Evolutionary conservation across 1,140 invertebrate species (phyloP), one percentile per base, ranked within the genome.

Genomic region (Trichonephila inaurata): DNA sequence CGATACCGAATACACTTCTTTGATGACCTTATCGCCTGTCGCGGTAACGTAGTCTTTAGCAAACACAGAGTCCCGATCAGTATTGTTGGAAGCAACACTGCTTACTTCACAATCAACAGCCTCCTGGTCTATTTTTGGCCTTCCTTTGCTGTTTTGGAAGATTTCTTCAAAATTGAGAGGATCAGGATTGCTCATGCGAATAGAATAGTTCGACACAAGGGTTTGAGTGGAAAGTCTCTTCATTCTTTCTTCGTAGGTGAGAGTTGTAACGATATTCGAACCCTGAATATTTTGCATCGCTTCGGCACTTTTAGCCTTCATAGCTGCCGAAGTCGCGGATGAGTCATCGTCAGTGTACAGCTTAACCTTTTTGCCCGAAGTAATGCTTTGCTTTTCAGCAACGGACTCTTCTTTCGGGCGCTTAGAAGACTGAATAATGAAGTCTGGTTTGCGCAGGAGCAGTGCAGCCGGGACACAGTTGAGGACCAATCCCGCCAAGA

Each of bases 391-490:
- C 18, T 24, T 92, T 18, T 92, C 91, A 12, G n/a, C 16, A 1
- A 87, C 51, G 51, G 16, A 33, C 10, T 28, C 0, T 40, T 83
- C 28, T 24, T 18, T 5, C 8, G 33, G 4, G 21, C 58, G 24
- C 28, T 91, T 81, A 5, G 64, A 21, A 7, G 64, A 14, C 18
- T 60, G 19, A 51, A 24, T 24, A 10, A 77, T 4, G 16, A 44
- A 72, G 33, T 91, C 51, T 60, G 92, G 92, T 51, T 83, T 89
- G 33, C 81, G 58, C 2, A 94, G 44, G 0, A 98, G 96, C 28
- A 97, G 97, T 0, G 97, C 97, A 18, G 97, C 97, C 2, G 98
- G 97, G 96, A 98, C 97, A 1, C 98, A 97, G 95, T 98, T 98
- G 19, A 99, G 95, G 86, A 97, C 97, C 3, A 98, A 96, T 33